A percentile compares a stretch with the other conserved stretches of the same genome.
These are phyloP conservation scores for Exaiptasia diaphana DNA, from an alignment of 64 coral and sea anemone species.

Conservation along the genomic window DNA sequence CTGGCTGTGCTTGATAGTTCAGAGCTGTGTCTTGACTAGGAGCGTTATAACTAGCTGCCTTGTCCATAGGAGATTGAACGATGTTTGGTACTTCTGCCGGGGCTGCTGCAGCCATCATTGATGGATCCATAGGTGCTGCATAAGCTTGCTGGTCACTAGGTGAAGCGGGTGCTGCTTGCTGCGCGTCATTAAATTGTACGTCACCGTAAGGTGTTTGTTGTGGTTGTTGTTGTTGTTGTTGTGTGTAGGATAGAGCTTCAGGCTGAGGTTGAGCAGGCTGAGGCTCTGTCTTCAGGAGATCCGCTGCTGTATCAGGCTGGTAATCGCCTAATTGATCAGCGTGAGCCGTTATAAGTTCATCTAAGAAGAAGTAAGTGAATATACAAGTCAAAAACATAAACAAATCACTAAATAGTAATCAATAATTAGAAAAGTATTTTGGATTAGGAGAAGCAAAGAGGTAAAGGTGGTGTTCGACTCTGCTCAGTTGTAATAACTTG, in stretches of 20 bases:
- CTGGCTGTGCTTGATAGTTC: too few relatives aligned
- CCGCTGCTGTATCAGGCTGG: neutral
- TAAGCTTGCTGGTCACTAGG: neutral
- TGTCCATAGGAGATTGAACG: neutral
- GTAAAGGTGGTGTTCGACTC: too few relatives aligned
- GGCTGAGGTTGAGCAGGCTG: neutral
- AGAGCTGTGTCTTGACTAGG: neutral
- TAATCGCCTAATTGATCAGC: neutral
- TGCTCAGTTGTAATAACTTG: too few relatives aligned
- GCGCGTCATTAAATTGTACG: conserved; percentile 9
- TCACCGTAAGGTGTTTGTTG: neutral
- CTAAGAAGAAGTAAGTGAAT: too few relatives aligned
- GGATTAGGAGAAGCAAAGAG: too few relatives aligned
- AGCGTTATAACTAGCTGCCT: too few relatives aligned
- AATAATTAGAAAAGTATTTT: too few relatives aligned
- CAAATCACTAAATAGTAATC: too few relatives aligned
- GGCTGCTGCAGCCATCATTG: neutral
- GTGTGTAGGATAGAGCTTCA: neutral
- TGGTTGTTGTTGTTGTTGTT: conserved; percentile 15
- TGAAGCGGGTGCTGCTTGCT: too few relatives aligned
- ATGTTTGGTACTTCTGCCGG: neutral
- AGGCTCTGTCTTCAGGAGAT: neutral
- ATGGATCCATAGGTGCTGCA: neutral
- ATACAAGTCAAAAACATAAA: too few relatives aligned
- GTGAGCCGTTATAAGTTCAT: too few relatives aligned